phyloP scores from a whole-genome alignment of 2,888 invertebrate genomes.

The Synergus japonicus region DNA sequence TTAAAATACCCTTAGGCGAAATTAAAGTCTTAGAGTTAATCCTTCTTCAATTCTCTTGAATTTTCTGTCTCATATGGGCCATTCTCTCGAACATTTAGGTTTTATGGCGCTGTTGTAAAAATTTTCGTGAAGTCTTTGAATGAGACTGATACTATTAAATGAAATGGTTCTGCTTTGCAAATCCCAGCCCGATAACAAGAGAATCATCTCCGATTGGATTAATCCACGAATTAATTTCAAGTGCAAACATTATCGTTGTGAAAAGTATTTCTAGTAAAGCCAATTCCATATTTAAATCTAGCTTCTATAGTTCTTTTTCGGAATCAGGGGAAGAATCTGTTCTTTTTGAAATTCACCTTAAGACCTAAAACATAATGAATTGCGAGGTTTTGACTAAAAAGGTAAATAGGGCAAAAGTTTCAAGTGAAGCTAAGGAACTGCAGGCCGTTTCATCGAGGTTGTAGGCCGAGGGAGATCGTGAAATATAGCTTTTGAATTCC shows the following conservation, averaged over 20 bases:
- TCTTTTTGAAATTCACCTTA: neutral
- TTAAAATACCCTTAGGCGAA: constrained; percentile 8
- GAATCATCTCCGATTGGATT: too few species aligned
- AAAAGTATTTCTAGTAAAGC: too few species aligned
- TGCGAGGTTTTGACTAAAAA: neutral
- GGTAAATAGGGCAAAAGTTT: neutral
- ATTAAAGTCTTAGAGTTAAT: constrained; percentile 16
- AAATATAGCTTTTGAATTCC: constrained; percentile 3
- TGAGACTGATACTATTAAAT: too few species aligned
- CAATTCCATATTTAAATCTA: too few species aligned
- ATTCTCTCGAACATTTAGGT: neutral
- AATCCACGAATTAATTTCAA: neutral
- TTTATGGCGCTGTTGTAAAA: neutral
- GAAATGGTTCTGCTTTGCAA: too few species aligned
- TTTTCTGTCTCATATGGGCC: neutral
- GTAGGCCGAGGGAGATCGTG: neutral
- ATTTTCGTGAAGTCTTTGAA: neutral
- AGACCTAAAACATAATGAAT: neutral
- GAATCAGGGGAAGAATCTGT: neutral
- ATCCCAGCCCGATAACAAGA: too few species aligned
- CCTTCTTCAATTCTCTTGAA: neutral
- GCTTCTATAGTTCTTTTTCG: neutral
- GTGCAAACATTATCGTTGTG: neutral
- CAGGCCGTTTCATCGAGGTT: neutral
- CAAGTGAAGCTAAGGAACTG: neutral